phyloP scores from a whole-genome alignment of 2,113 vertebrate genomes.

The Vidua macroura region DNA sequence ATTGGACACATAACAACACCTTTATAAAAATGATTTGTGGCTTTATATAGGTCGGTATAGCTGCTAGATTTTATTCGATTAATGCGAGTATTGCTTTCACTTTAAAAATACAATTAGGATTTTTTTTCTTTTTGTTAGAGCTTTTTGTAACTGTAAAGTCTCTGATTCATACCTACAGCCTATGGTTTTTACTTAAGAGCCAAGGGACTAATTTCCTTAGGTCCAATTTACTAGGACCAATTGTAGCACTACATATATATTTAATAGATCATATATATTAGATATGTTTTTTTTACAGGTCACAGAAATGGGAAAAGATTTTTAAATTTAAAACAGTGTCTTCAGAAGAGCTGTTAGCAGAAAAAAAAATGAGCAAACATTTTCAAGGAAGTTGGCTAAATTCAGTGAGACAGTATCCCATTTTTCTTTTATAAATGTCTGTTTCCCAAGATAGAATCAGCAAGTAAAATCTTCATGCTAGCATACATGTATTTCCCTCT shows the following conservation, averaged over 20 bases:
- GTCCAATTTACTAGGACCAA: neutral
- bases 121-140: neutral
- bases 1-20: neutral
- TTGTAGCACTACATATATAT: neutral
- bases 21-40: neutral
- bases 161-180: neutral
- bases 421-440: neutral
- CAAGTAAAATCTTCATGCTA: neutral
- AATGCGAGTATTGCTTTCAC: neutral
- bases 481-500: neutral
- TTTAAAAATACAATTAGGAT: neutral
- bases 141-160: neutral
- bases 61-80: neutral
- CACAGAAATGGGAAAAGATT: neutral
- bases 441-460: neutral
- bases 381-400: neutral
- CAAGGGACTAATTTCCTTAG: neutral
- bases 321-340: neutral
- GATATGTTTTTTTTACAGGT: neutral
- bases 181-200: neutral
- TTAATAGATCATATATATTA: neutral
- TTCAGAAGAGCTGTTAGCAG: neutral
- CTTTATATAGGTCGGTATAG: neutral
- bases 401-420: neutral
- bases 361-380: neutral